phyloP scores from a whole-genome alignment of 2,113 vertebrate genomes.

The Amphiprion ocellaris region DNA sequence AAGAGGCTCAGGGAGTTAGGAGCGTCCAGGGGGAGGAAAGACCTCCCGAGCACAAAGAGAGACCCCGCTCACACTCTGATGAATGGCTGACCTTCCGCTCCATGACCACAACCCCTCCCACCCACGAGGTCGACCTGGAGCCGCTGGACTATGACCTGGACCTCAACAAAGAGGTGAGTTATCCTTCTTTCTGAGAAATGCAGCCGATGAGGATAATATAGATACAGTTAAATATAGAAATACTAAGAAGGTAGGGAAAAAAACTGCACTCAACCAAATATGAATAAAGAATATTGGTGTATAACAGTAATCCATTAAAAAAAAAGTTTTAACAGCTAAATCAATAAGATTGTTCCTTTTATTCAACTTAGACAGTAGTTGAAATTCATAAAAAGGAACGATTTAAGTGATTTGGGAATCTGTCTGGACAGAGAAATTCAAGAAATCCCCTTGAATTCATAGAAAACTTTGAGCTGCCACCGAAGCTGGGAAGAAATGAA shows the following conservation, averaged over 20 bases:
- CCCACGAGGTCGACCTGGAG: constrained; percentile 91
- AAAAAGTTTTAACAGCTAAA: not conserved
- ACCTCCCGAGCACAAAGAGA: constrained; percentile 83
- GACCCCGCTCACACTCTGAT: constrained; percentile 83
- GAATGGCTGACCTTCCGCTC: constrained; percentile 91
- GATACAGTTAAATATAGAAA: not conserved
- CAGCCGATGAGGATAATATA: not conserved
- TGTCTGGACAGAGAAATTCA: not conserved
- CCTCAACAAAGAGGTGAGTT: constrained; percentile 93
- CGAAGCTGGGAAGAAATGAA: not conserved
- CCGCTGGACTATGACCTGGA: constrained; percentile 94
- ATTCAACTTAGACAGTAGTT: not conserved
- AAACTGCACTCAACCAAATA: not conserved
- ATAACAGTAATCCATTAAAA: not conserved
- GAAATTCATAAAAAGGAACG: no score
- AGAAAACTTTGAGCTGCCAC: not conserved
- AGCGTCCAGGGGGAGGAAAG: constrained; percentile 90
- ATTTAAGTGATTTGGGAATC: not conserved
- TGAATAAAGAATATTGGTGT: not conserved
- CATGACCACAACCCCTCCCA: constrained; percentile 80
- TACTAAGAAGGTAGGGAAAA: not conserved
- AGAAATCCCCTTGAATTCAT: not conserved
- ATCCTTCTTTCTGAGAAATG: not conserved
- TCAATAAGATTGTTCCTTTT: not conserved
- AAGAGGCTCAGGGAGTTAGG: constrained; percentile 81